These are phyloP conservation scores for Ivindomyrus marchei DNA, from an alignment of 2,113 vertebrate genomes.

Conservation along the genomic window DNA sequence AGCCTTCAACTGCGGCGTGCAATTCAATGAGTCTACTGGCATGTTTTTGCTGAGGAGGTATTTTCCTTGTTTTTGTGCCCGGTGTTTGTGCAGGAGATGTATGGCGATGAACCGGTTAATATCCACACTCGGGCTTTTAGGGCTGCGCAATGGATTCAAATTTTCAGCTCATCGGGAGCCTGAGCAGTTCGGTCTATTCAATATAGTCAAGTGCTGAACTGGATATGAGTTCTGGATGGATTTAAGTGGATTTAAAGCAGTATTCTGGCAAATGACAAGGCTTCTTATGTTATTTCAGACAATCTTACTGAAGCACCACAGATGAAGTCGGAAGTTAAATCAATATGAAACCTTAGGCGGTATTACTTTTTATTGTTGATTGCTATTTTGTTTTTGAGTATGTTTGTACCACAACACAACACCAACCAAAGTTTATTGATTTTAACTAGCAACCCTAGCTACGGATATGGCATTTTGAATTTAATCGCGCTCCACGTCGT, in stretches of 20 bases:
- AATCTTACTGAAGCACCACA: neutral
- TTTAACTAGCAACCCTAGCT: neutral
- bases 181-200: neutral
- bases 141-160: neutral
- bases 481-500: neutral
- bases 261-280: neutral
- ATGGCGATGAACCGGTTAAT: conserved; percentile 36
- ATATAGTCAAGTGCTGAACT: neutral
- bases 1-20: conserved; percentile 72
- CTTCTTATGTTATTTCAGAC: neutral
- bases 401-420: neutral
- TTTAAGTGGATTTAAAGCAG: conserved; percentile 11
- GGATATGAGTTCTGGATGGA: neutral
- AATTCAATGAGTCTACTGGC: conserved; percentile 69
- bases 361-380: conserved; percentile 1
- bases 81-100: conserved; percentile 36
- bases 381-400: neutral
- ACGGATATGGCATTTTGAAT: neutral
- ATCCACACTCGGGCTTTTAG: neutral
- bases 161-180: neutral
- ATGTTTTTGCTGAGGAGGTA: conserved; percentile 58
- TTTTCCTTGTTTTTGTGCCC: conserved; percentile 40
- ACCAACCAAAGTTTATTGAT: neutral
- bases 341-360: neutral
- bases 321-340: neutral